Conservation (phyloP, 2,113 vertebrate species). For the Mastomys natalensis region DNA sequence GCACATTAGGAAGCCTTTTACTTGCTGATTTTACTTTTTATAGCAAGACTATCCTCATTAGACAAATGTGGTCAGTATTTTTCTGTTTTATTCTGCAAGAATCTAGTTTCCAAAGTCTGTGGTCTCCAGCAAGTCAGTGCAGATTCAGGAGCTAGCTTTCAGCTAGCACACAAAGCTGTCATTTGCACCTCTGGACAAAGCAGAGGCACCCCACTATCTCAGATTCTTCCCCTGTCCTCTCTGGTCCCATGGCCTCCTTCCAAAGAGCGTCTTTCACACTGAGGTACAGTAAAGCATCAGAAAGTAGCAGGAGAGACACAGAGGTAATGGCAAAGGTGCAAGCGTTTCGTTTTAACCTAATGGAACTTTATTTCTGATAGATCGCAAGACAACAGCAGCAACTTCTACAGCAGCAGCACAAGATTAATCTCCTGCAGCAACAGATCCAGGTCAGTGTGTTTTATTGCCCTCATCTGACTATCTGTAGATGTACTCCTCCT, state of each 20-base stretch:
- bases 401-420: constrained; percentile 99
- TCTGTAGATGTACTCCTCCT: constrained; percentile 78
- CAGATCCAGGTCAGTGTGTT: constrained; percentile 99
- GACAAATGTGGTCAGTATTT: neutral
- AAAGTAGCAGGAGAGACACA: constrained; percentile 67
- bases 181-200: neutral
- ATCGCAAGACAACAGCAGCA: constrained; percentile 99
- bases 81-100: neutral
- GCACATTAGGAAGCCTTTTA: constrained; percentile 16
- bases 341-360: constrained; percentile 85
- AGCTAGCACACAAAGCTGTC: neutral
- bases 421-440: constrained; percentile 99
- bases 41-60: constrained; percentile 52
- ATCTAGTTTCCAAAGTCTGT: constrained; percentile 28
- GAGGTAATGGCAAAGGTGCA: constrained; percentile 76
- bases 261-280: constrained; percentile 21
- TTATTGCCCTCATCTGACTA: constrained; percentile 86
- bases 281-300: constrained; percentile 65
- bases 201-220: constrained; percentile 18
- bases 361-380: constrained; percentile 90
- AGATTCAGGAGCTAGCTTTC: neutral
- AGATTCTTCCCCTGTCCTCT: neutral
- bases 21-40: constrained; percentile 63
- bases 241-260: constrained; percentile 13
- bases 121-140: neutral